These are phyloP conservation scores for cattle (Bos taurus) DNA, from an alignment of 2,113 vertebrate genomes.

Conservation along the genomic window DNA sequence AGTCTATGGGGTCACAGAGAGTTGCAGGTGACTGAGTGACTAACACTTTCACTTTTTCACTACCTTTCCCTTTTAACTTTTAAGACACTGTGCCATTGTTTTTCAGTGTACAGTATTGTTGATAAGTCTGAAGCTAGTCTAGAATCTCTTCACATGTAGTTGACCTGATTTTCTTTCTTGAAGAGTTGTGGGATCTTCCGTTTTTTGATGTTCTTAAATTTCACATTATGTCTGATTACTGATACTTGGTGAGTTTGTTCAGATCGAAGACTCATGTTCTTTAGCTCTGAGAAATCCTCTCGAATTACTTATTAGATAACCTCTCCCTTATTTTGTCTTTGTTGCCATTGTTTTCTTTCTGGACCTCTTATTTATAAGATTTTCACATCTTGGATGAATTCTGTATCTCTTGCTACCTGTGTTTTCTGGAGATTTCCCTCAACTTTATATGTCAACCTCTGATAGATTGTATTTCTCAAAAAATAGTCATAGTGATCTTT, in stretches of 20 bases:
- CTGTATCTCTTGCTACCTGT: not conserved
- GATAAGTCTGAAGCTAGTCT: not conserved
- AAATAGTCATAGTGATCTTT: not conserved
- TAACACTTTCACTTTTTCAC: not conserved
- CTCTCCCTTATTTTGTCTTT: not conserved
- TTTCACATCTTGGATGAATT: not conserved
- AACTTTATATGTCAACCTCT: not conserved
- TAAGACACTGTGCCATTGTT: fast-evolving
- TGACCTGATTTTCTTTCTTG: not conserved
- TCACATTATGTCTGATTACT: not conserved
- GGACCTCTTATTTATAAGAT: not conserved
- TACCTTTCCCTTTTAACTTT: not conserved
- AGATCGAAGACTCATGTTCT: not conserved
- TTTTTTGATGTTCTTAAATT: not conserved
- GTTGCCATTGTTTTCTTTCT: not conserved
- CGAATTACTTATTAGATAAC: not conserved
- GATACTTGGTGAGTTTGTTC: not conserved
- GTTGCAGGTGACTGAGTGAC: not conserved
- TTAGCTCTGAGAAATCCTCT: not conserved
- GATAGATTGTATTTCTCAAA: not conserved
- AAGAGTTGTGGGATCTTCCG: not conserved
- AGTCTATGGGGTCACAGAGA: not conserved
- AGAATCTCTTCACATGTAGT: not conserved
- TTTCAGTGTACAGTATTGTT: fast-evolving
- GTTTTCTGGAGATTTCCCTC: not conserved